Base-by-base conservation (phyloP, 2,113 vertebrate species). In the Chamaetylas fuelleborni region DNA sequence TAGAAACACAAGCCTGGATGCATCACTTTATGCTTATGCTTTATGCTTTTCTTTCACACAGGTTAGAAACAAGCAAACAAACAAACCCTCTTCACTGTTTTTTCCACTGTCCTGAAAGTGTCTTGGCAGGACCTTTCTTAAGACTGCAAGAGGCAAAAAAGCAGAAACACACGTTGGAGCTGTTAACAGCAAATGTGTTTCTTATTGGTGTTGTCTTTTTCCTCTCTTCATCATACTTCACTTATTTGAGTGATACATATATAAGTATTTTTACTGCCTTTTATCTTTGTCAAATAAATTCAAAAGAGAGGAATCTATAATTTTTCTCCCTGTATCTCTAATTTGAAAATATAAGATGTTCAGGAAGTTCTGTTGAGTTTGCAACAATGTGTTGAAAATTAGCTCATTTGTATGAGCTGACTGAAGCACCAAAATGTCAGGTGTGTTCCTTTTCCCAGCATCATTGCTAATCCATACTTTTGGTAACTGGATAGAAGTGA, bases 391-490 rank as follows among this genome's bases (percentile, higher is more conserved):
- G 56, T 85, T 95, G 94, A 81, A 96, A 96, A 95, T 93, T 79
- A 95, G 67, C 60, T 78, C 76, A 74, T 96, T 92, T 97, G 48
- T 92, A 92, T 90, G 85, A 90, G 79, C 51, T 89, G 93, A 94
- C 87, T 88, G 38, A 58, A 95, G 77, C 67, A 82, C 73, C 64
- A 88, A 82, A 96, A 79, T 90, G 89, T 96, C 93, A 96, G 93
- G 93, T 96, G 94, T 95, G 85, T 45, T 93, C 67, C 81, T 70
- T 83, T 88, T 48, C 76, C 74, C 43, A 56, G 85, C 60, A 40
- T 79, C 85, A 11, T 25, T 85, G 77, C 86, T 93, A 91, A 91
- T 91, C 71, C 69, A 70, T 67, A 90, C 60, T 92, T 92, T 91
- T 86, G 70, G 70, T 83, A 81, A 91, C 74, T 73, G 86, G 82